Base-by-base conservation (phyloP, 2,113 vertebrate species). In the Sebastes schlegelii region DNA sequence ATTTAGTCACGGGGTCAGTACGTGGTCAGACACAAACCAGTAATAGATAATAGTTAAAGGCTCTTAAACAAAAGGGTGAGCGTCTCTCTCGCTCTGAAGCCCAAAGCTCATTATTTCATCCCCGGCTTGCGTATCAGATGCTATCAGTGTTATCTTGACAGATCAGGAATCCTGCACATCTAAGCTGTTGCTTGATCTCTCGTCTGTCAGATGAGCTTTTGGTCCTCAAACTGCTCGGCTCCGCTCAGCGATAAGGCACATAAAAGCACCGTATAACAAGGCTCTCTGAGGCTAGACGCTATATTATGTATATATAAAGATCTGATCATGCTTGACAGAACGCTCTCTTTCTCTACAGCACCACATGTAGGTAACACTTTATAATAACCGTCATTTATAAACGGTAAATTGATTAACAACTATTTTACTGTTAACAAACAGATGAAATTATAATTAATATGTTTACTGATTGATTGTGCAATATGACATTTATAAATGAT, bases 91-190 rank as follows among this genome's bases (percentile, higher is more conserved):
- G 21, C 17, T 77, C 55, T 65, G 26, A 70, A 21, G 43, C 6
- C 61, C 12, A 52, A 17, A 62, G 10, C 69, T 86, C 45, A 63
- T 83, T 74, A 81, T 74, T 57, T 42, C 17, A 57, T 19, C 17
- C 5, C 13, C 61, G 66, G 21, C 13, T 34, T 23, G 68, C 45
- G 4, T 85, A 42, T 79, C 60, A 71, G 54, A 67, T 85, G 0
- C 16, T 49, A 62, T 79, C 65, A 61, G 40, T 8, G 60, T 61
- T 55, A 74, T 64, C 57, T 57, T 26, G 23, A 51, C 49, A 55
- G 19, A 67, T 82, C 54, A 26, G 19, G 12, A 5, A 21, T 68
- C 14, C 49, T 34, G 51, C 10, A 26, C 12, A 34, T 64, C 40
- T 62, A 17, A 16, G 66, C 60, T 54, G 11, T 13, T 12, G 49